Evolutionary conservation across 2,113 vertebrate genomes (phyloP), one percentile per base, ranked within the genome.

Genomic region (Podarcis cretensis): DNA sequence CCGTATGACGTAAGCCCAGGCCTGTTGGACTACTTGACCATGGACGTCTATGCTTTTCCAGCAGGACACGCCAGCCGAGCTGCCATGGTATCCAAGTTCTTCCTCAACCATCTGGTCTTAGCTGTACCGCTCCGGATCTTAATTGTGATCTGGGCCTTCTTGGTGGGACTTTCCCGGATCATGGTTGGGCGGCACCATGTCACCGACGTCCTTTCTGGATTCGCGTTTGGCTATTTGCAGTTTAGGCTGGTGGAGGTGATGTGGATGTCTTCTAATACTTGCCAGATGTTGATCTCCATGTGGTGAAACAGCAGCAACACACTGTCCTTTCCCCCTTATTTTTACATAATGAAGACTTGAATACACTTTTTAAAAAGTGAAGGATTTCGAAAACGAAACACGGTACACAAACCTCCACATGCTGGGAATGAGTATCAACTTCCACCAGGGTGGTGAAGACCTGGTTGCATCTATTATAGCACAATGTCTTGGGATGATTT

Each of bases 81-180:
- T 0, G 98, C 98, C 89, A 98, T 99, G 98, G 98, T 99, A 43
- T 98, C 98, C 95, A 98, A 98, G 95, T 99, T 99, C 97, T 97
- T 99, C 93, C 98, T 99, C 93, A 99, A 97, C 84, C 99, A 99
- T 96, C 96, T 99, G 95, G 99, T 99, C 37, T 96, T 99, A 94
- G 99, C 99, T 0, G 98, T 99, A 93, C 99, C 99, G 0, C 96
- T 99, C 1, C 98, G 98, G 1, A 95, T 99, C 85, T 97, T 99
- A 78, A 95, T 99, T 94, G 97, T 99, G 76, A 96, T 99, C 85
- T 99, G 99, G 99, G 99, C 98, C 77, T 90, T 99, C 79, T 97
- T 98, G 1, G 98, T 99, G 94, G 98, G 98, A 86, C 76, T 99
- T 10, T 99, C 98, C 0, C 97, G 98, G 0, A 97, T 99, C 86